Conservation (phyloP, 37 sponge, comb jelly and placozoan genomes). For the Theonella swinhoei region DNA sequence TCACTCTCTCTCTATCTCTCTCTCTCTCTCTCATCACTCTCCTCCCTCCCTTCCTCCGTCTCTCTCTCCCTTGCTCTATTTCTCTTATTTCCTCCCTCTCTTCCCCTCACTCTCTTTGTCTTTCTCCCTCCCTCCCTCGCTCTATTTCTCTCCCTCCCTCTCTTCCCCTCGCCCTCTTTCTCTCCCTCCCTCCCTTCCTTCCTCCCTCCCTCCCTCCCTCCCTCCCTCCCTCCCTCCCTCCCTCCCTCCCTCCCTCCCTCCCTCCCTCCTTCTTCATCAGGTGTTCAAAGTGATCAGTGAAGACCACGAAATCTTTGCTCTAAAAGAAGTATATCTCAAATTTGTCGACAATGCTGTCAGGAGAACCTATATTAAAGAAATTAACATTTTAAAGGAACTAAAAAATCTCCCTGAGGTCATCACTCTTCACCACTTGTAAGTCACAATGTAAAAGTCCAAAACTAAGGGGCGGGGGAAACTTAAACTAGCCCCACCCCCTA, state of each 20-base stretch:
- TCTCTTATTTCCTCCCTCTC: neutral
- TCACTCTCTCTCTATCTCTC: too few species aligned
- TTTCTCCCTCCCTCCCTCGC: neutral
- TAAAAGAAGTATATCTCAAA: constrained; percentile 65
- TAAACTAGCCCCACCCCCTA: too few species aligned
- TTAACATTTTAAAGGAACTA: constrained; percentile 64
- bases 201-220: neutral
- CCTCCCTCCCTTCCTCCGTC: neutral
- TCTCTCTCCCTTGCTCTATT: neutral
- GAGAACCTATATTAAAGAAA: constrained; percentile 55
- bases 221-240: constrained; percentile 12
- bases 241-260: constrained; percentile 25
- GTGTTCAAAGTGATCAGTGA: constrained; percentile 65
- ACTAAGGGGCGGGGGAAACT: too few species aligned
- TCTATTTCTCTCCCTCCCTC: neutral
- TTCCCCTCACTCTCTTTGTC: neutral
- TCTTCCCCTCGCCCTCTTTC: neutral
- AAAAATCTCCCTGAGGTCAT: constrained; percentile 51
- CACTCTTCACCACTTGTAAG: constrained; percentile 69
- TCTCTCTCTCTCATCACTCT: neutral
- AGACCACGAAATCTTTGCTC: constrained; percentile 56
- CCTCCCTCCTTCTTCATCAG: constrained; percentile 25
- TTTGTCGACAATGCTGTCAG: constrained; percentile 27
- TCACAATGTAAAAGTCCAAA: neutral
- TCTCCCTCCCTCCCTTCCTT: too few species aligned